These are phyloP conservation scores for Callaeas wilsoni DNA, from an alignment of 2,113 vertebrate genomes.

Conservation along the genomic window DNA sequence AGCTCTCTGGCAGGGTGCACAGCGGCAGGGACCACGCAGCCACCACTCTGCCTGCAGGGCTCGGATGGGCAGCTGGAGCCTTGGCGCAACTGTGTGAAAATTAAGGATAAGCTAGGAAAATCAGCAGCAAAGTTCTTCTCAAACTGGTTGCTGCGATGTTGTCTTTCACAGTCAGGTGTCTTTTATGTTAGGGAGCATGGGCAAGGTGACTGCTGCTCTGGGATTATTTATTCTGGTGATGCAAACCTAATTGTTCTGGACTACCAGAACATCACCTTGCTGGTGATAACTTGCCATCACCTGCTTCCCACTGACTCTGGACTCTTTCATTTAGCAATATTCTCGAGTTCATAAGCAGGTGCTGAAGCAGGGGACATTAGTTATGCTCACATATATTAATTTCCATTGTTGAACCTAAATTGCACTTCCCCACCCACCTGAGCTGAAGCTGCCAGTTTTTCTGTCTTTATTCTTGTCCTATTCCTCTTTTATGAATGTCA, in stretches of 20 bases:
- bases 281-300: not conserved
- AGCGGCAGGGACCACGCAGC: not conserved
- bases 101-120: not conserved
- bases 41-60: not conserved
- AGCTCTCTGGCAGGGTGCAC: no score
- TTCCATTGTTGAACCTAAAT: not conserved
- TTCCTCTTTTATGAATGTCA: not conserved
- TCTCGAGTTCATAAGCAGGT: not conserved
- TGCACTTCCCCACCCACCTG: not conserved
- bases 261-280: not conserved
- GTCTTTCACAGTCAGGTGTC: not conserved
- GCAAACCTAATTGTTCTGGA: not conserved
- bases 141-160: not conserved
- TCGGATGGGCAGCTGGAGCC: not conserved
- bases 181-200: not conserved
- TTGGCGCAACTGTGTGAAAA: not conserved
- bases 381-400: not conserved
- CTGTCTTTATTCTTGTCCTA: not conserved
- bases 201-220: not conserved
- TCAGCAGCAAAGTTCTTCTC: not conserved
- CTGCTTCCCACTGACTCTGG: rapidly evolving
- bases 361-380: not conserved
- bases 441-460: not conserved
- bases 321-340: not conserved
- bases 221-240: not conserved